Evolutionary conservation across 1,140 invertebrate species (phyloP), one percentile per base, ranked within the genome.

Genomic region (Pantala flavescens): DNA sequence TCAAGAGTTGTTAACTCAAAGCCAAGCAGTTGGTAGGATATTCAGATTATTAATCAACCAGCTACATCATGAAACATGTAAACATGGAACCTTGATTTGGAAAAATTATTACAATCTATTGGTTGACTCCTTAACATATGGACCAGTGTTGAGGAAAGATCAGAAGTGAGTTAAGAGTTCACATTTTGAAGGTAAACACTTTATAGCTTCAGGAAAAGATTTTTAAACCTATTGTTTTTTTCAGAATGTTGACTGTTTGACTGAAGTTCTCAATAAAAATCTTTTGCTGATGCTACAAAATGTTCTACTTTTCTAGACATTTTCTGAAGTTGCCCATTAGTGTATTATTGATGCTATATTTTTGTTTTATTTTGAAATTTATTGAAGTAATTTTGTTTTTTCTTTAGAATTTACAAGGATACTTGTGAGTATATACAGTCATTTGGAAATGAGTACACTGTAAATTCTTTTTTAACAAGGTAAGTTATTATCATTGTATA

Each of bases 141-240:
- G 73, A 16, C 76, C 75, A 42, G 73, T 78, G 19, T 43, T 75
- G 74, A 75, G 78, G 72, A 78, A 76, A 78, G 80, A 81, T 75
- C 77, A 79, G 71, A 80, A 78, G 79, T 80, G 42, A 72, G 70
- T 75, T n/a, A 43, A 73, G 28, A 36, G 9, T 36, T 5, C 28
- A 36, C 28, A 36, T 36, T 9, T 36, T 9, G 9, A 36, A 36
- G 28, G 9, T 5, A 36, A 36, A 36, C 28, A 36, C 28, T 36
- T 36, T 9, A 36, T 36, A 36, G 28, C 28, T 36, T 36, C 9
- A 2, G 9, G 3, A 36, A 36, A 9, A 36, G 28, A 36, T 36
- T 2, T 36, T 36, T 36, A 9, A 9, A 36, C 28, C n/a, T n/a
- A n/a, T n/a, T 36, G 28, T 2, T 36, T 36, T 36, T 36, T 36